Evolutionary conservation across 92 coral and sea anemone genomes (phyloP).

Genomic region (Porites rus): DNA sequence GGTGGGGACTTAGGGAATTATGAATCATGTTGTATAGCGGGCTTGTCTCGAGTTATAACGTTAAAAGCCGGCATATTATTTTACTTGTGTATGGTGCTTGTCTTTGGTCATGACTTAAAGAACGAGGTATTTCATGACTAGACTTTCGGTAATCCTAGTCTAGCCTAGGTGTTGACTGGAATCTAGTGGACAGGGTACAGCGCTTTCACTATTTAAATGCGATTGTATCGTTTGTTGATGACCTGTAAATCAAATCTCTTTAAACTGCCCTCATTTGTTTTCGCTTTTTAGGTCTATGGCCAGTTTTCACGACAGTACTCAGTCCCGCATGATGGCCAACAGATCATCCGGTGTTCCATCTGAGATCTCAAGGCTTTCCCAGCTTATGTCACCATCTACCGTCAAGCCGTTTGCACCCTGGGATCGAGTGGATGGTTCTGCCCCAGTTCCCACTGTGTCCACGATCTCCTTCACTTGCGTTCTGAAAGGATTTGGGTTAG

Average conservation of each 20-base stretch:
- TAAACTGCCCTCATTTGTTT: not conserved
- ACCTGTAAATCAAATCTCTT: not conserved
- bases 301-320: slow-evolving; percentile 68
- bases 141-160: no score
- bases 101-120: no score
- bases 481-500: slow-evolving; percentile 87
- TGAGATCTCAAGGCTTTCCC: slow-evolving; percentile 72
- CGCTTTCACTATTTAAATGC: not conserved
- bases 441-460: slow-evolving; percentile 62
- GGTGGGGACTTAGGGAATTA: no score
- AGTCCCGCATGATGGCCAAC: slow-evolving; percentile 57
- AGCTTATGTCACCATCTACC: slow-evolving; percentile 75
- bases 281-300: slow-evolving; percentile 72
- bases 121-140: no score
- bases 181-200: no score
- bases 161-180: no score
- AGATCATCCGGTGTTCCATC: slow-evolving; percentile 75
- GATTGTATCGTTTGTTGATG: not conserved
- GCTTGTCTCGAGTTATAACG: no score
- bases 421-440: slow-evolving; percentile 73
- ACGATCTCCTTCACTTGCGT: slow-evolving; percentile 78
- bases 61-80: no score
- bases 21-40: no score
- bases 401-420: slow-evolving; percentile 62
- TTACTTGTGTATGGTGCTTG: no score